Base-by-base conservation (phyloP, 1,140 invertebrate genomes). In the Drosophila arizonae region DNA sequence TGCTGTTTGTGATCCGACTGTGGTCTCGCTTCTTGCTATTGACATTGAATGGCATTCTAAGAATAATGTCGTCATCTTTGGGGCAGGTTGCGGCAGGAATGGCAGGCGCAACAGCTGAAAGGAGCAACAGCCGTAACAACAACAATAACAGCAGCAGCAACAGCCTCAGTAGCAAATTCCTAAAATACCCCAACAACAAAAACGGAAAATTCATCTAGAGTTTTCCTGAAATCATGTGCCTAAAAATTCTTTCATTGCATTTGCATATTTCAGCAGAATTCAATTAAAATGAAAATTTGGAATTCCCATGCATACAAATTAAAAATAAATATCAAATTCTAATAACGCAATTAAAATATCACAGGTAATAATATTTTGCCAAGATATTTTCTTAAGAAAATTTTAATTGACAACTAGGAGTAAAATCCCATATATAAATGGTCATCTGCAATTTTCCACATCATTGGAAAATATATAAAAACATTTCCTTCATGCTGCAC, bases 31-130 rank as follows among this genome's bases (percentile, higher is more conserved):
- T 39, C 36, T 61, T 24, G 36, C 33, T 72, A 41, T 72, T 72
- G 64, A 72, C 70, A 50, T 69, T 68, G 65, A 43, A 45, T 43
- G 41, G 13, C 15, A 15, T 69, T 73, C 71, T 57, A 11, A 62
- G 71, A 69, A 73, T 17, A 56, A 62, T 51, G 17, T 36, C 46
- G 13, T 24, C 46, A 43, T 50, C 50, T 64, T 64, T 71, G 61
- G 30, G 68, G 60, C 68, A 71, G 67, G 67, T 70, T 72, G 39
- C 43, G 55, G 64, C 10, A 54, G 63, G 30, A 58, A 60, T 17
- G 39, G 54, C 43, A 45, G 65, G n/a, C 33, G 11, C 63, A 67
- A 48, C 64, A 62, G 21, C 15, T 46, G 33, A 24, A 61, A 61
- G 43, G 26, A 68, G 41, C 15, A 36, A 11, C 28, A 50, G 10